Conservation (phyloP, 2,113 vertebrate species). For the Actenoides hombroni region DNA sequence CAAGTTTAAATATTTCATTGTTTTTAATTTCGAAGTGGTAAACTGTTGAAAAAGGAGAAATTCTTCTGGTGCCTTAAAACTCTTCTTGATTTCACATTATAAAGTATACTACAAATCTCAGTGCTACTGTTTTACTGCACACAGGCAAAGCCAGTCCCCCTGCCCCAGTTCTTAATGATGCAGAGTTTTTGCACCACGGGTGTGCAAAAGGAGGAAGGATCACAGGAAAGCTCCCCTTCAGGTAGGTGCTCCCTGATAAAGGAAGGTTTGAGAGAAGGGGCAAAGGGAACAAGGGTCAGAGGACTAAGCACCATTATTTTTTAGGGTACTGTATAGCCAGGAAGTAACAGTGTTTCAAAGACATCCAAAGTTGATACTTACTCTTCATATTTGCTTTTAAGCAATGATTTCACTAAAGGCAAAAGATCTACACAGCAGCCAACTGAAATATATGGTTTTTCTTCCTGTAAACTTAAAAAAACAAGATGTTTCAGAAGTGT, state of each 20-base stretch:
- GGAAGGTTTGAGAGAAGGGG: not conserved
- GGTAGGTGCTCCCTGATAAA: not conserved
- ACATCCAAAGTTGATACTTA: conserved; percentile 71
- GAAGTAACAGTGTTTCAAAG: not conserved
- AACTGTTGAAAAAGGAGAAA: not conserved
- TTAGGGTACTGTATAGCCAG: not conserved
- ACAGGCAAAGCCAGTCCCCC: not conserved
- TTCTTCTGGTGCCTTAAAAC: not conserved
- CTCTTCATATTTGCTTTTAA: conserved; percentile 91
- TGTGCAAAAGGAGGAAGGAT: not conserved
- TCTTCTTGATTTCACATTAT: not conserved
- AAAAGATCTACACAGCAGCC: conserved; percentile 94
- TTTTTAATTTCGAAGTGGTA: not conserved
- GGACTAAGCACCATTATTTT: not conserved
- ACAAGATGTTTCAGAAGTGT: conserved; percentile 39
- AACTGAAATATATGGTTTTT: conserved; percentile 82
- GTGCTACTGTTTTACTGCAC: not conserved
- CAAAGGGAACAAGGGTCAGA: not conserved
- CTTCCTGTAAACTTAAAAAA: conserved; percentile 84
- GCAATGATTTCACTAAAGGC: conserved; percentile 85
- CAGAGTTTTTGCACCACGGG: not conserved
- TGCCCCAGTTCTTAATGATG: not conserved
- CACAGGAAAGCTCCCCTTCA: not conserved
- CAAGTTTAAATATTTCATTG: not conserved
- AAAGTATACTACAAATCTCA: not conserved